phyloP scores from a whole-genome alignment of 1,140 invertebrate species.

The Brachionus rubens region DNA sequence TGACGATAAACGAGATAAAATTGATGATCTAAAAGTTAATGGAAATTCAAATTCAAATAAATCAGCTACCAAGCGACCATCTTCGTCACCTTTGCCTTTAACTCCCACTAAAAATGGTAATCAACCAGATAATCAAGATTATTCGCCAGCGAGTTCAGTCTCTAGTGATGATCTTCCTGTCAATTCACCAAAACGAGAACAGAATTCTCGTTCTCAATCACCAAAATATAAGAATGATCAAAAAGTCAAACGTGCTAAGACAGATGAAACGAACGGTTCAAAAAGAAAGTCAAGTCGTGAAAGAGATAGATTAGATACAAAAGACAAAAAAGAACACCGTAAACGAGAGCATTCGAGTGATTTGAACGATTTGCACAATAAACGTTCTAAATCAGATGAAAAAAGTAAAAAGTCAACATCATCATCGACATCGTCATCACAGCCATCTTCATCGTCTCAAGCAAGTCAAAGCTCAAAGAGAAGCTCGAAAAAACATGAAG shows the following conservation, averaged over 20 bases:
- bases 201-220: constrained; percentile 28
- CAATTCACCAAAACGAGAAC: constrained; percentile 14
- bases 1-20: neutral
- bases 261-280: neutral
- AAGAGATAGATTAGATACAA: neutral
- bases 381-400: constrained; percentile 42
- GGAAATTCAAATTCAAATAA: neutral
- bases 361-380: constrained; percentile 27
- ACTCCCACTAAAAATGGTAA: constrained; percentile 25
- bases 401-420: neutral
- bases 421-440: neutral
- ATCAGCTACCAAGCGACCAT: neutral
- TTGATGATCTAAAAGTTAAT: neutral
- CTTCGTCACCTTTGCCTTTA: neutral
- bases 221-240: neutral
- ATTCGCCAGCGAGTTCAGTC: constrained; percentile 25
- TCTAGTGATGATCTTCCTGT: constrained; percentile 30
- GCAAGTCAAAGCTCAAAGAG: constrained; percentile 34
- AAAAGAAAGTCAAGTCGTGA: constrained; percentile 37
- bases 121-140: neutral
- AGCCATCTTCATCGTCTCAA: constrained; percentile 23
- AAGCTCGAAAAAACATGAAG: constrained; percentile 43
- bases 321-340: constrained; percentile 44
- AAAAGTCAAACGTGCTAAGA: constrained; percentile 23
- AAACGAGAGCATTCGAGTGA: constrained; percentile 42